Evolutionary conservation across 2,113 vertebrate species (phyloP).

Genomic region (Ciconia boyciana): DNA sequence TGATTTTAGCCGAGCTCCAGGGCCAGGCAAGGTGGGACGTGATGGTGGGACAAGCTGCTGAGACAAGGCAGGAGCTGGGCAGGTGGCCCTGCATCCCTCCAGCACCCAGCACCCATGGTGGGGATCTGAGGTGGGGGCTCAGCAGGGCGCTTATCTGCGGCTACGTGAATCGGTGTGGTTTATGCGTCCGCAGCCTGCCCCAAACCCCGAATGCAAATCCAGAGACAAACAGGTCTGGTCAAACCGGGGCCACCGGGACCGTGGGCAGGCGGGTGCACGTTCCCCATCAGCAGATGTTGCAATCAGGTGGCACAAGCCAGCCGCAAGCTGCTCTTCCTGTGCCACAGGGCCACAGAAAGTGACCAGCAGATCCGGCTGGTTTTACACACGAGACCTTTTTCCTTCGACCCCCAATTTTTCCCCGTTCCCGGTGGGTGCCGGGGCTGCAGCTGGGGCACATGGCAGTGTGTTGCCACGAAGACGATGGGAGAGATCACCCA

Average conservation of each 20-base stretch:
- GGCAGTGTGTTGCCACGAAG: accelerated
- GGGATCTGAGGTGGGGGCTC: background rate
- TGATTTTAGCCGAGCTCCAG: background rate
- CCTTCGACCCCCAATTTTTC: background rate
- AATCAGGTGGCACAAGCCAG: background rate
- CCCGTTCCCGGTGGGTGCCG: accelerated
- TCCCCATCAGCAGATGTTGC: background rate
- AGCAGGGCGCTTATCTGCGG: accelerated
- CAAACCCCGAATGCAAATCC: background rate
- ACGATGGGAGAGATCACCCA: background rate
- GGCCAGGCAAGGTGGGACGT: background rate
- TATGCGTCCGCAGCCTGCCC: accelerated
- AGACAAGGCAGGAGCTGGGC: background rate
- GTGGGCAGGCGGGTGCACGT: accelerated
- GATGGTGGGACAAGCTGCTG: background rate
- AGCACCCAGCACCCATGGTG: background rate
- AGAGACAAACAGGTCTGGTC: background rate
- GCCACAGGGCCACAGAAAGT: background rate
- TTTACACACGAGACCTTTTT: background rate
- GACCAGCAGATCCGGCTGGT: accelerated
- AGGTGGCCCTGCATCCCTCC: background rate
- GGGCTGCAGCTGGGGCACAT: background rate
- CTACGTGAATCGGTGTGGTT: accelerated
- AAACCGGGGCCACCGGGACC: background rate
- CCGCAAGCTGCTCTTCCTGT: accelerated